Percentiles rank a stretch among this genome's conserved stretches.
phyloP scores from a whole-genome alignment of 2,888 invertebrate species.

The Metalampra italica region DNA sequence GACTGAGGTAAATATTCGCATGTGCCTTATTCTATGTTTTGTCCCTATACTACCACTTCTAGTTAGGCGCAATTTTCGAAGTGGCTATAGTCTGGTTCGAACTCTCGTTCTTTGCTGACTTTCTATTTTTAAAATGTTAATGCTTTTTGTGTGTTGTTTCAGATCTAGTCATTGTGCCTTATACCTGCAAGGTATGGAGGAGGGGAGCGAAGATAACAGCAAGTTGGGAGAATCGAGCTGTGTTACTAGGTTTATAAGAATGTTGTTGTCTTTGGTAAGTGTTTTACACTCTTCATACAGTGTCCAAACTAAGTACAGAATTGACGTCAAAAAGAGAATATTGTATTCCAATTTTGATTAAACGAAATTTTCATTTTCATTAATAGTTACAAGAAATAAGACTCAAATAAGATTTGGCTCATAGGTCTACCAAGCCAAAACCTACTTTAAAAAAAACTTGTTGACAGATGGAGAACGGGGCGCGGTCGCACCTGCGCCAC shows the following conservation, averaged over 20 bases:
- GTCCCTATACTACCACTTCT: too few species aligned
- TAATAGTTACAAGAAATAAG: too few species aligned
- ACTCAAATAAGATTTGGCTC: too few species aligned
- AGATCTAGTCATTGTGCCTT: slow-evolving; percentile 82
- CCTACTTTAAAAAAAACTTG: background rate
- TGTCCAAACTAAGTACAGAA: too few species aligned
- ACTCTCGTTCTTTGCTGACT: too few species aligned
- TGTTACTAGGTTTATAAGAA: slow-evolving; percentile 94
- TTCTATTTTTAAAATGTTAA: background rate
- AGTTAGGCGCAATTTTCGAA: too few species aligned
- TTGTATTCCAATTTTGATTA: too few species aligned
- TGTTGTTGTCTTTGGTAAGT: slow-evolving; percentile 88
- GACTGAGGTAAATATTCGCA: slow-evolving; percentile 80
- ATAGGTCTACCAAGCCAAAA: too few species aligned
- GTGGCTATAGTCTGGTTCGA: too few species aligned
- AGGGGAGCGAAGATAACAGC: slow-evolving; percentile 72
- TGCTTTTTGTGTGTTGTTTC: slow-evolving; percentile 27
- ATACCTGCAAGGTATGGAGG: slow-evolving; percentile 79
- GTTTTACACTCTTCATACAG: too few species aligned
- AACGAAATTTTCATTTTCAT: too few species aligned
- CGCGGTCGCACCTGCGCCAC: slow-evolving; percentile 90
- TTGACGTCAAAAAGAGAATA: too few species aligned
- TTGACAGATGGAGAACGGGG: slow-evolving; percentile 88
- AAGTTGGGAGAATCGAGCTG: slow-evolving; percentile 89
- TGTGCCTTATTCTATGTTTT: background rate